Base-by-base conservation (phyloP, 2,888 invertebrate genomes). In the Vanessa cardui region DNA sequence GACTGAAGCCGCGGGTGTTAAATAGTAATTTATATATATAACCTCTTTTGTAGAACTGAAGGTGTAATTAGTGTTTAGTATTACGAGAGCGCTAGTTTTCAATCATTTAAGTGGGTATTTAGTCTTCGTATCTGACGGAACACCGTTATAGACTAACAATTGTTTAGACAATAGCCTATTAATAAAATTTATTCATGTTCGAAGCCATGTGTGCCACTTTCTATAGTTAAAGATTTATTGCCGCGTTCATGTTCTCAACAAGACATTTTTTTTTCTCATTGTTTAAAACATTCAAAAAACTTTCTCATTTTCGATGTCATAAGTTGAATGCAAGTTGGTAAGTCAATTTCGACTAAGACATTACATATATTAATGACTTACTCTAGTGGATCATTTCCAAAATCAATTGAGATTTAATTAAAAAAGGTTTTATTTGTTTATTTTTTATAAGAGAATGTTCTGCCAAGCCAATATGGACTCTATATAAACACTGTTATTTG, bases 81-180 rank as follows among this genome's bases (percentile, higher is more conserved):
- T 15, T 31, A 31, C 9, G 8, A 12, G 31, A 46, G 45, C 20
- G 49, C 18, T 46, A 18, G 33, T 50, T 54, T 54, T 60, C 59
- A 45, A 65, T 68, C 56, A 59, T 58, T 59, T 47, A n/a, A 46
- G 49, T 60, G 39, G 52, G 49, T 18, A 54, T 39, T 64, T 54
- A 45, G 49, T 62, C 68, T 68, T 63, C 56, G 59, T 62, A 59
- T 50, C 20, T 60, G 26, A 46, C 20, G 20, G 12, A 58, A 45
- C 33, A 63, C 61, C 61, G 70, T 64, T 70, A 66, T 61, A 47
- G 62, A 60, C 60, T 59, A 12, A 31, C 49, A n/a, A 68, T 33
- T 64, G 72, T 69, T 72, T 74, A 74, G 71, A 77, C 72, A 75
- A 72, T 76, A 63, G 67, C 60, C 73, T 73, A 65, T 72, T 72